Evolutionary conservation across 2,797 vertebrate genomes (phyloP).

Genomic region (Cuculus canorus): DNA sequence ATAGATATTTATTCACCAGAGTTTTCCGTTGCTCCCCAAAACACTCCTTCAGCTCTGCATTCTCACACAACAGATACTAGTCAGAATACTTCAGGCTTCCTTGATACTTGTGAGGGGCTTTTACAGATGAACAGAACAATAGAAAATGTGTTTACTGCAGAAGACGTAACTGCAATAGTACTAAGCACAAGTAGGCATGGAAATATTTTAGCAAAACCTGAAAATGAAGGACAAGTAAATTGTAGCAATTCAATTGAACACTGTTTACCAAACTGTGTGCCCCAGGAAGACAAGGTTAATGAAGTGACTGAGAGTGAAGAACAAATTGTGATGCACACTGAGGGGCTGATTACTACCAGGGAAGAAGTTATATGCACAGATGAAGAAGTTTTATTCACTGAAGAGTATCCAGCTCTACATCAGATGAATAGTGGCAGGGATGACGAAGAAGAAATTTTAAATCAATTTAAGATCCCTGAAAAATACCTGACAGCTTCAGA

Average conservation of each 20-base stretch:
- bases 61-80: neutral
- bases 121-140: neutral
- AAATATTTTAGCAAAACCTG: neutral
- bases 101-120: neutral
- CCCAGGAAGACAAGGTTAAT: conserved; percentile 26
- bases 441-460: neutral
- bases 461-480: conserved; percentile 16
- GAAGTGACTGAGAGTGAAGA: neutral
- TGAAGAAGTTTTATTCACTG: neutral
- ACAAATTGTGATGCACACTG: neutral
- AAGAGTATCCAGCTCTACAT: neutral
- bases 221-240: neutral
- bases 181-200: neutral
- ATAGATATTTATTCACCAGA: neutral
- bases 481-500: conserved; percentile 10
- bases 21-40: neutral
- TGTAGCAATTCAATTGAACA: neutral
- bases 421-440: neutral
- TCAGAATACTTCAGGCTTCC: neutral
- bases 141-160: neutral
- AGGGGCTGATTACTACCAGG: neutral
- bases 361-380: neutral
- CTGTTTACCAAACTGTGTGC: neutral
- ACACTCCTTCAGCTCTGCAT: neutral
- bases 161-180: neutral